Base-by-base conservation (phyloP, 2,113 vertebrate species). In the Pseudorasbora parva region DNA sequence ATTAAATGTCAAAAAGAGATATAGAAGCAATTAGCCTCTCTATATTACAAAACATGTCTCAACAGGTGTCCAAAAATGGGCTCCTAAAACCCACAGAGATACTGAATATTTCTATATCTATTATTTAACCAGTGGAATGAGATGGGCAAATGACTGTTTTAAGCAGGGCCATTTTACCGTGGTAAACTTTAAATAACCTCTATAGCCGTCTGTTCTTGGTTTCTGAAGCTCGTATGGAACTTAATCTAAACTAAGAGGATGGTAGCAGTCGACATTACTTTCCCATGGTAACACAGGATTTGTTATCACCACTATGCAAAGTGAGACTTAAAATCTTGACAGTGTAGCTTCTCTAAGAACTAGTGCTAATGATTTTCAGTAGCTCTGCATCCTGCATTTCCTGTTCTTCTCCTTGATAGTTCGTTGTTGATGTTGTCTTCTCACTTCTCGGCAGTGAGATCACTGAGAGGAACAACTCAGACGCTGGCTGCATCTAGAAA, bases 291-390 rank as follows among this genome's bases (percentile, higher is more conserved):
- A 30, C 72, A 71, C 6, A 51, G 78, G 82, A 84, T 86, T 86
- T 86, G 82, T 84, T 60, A 43, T 56, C 72, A 56, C 77, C 19
- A 49, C 72, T 77, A 80, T 84, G 59, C 60, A 77, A 84, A 87
- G 71, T 60, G 57, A 78, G 78, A 64, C 33, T 73, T 79, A 77
- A 84, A 82, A 84, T 76, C 71, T 57, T 60, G 82, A 77, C 85
- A 80, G 49, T 77, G 82, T 78, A 71, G 71, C 82, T 81, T 81
- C 51, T 72, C 75, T 5, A 43, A 51, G 76, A 74, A 75, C 82
- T 51, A 78, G 81, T 74, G 76, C 56, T 84, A 87, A 87, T 87
- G 78, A 87, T 85, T 75, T 85, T 78, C 19, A 69, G 64, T 23
- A 59, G 47, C 54, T 71, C 45, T 25, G 45, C 49, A 33, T 78